Conservation (phyloP, 1,140 invertebrate species). For the Anadara kagoshimensis region DNA sequence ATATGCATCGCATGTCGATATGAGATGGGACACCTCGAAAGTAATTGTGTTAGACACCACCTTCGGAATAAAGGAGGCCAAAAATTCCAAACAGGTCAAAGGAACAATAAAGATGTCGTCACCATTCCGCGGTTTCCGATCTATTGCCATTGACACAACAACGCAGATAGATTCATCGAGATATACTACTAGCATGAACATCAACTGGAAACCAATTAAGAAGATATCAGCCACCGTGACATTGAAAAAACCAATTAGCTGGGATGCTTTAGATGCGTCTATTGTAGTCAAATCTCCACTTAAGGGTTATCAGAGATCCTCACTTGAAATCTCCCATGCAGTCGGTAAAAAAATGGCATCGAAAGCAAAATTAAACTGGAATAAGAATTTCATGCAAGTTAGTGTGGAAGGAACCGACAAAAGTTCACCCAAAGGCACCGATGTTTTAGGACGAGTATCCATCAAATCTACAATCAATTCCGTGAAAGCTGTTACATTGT, state of each 20-base stretch:
- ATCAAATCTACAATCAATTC: slow-evolving; percentile 44
- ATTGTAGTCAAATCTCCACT: slow-evolving; percentile 27
- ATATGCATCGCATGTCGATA: no score
- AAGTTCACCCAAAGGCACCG: slow-evolving; percentile 3
- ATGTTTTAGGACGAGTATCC: slow-evolving; percentile 37
- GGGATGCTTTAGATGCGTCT: slow-evolving; percentile 9
- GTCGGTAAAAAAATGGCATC: neutral
- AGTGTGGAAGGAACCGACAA: slow-evolving; percentile 9
- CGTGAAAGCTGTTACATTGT: slow-evolving; percentile 28
- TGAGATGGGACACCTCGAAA: no score
- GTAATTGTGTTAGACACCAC: no score
- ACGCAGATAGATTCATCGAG: slow-evolving; percentile 1
- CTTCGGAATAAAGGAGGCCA: neutral
- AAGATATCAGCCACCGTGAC: slow-evolving; percentile 12
- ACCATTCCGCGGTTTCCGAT: slow-evolving; percentile 3
- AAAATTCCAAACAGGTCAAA: neutral
- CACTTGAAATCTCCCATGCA: slow-evolving; percentile 16
- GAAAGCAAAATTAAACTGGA: slow-evolving; percentile 21
- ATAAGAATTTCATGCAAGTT: slow-evolving; percentile 27
- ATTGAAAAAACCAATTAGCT: slow-evolving; percentile 12
- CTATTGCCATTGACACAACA: neutral
- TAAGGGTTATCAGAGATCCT: slow-evolving; percentile 13
- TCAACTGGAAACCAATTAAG: slow-evolving; percentile 38
- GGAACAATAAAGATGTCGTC: neutral
- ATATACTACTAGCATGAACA: slow-evolving; percentile 15